Conservation (phyloP, 2,113 vertebrate genomes). For the Panthera tigris region DNA sequence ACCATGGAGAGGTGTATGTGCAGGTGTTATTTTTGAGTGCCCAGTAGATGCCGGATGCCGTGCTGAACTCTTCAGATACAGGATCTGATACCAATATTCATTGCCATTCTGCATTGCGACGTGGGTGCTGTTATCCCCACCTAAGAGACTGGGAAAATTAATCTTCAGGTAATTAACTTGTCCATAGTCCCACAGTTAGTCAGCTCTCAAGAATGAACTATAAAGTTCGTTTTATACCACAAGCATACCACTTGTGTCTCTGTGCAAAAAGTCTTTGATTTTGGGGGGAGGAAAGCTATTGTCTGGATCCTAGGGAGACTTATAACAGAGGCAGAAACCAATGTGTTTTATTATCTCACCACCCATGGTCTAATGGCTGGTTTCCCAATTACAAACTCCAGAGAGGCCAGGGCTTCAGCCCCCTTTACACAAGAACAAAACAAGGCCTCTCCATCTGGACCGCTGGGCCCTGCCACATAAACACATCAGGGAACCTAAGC, state of each 20-base stretch:
- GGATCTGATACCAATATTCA: neutral
- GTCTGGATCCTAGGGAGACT: neutral
- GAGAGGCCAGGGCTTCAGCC: slow-evolving; percentile 6
- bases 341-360: neutral
- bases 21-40: neutral
- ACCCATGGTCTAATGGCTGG: slow-evolving; percentile 23
- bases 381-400: slow-evolving; percentile 44
- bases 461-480: neutral
- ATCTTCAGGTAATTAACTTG: neutral
- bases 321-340: neutral
- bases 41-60: neutral
- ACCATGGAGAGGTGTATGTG: neutral
- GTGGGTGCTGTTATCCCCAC: neutral
- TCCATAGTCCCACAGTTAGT: neutral
- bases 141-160: neutral
- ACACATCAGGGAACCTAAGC: neutral
- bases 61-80: neutral
- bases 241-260: neutral
- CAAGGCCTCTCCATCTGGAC: neutral
- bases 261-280: neutral
- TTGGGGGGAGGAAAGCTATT: neutral
- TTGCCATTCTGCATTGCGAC: neutral
- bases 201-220: neutral
- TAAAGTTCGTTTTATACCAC: neutral
- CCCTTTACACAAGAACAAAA: slow-evolving; percentile 44